Conservation (phyloP, 2,113 vertebrate species). For the Gymnarchus niloticus region DNA sequence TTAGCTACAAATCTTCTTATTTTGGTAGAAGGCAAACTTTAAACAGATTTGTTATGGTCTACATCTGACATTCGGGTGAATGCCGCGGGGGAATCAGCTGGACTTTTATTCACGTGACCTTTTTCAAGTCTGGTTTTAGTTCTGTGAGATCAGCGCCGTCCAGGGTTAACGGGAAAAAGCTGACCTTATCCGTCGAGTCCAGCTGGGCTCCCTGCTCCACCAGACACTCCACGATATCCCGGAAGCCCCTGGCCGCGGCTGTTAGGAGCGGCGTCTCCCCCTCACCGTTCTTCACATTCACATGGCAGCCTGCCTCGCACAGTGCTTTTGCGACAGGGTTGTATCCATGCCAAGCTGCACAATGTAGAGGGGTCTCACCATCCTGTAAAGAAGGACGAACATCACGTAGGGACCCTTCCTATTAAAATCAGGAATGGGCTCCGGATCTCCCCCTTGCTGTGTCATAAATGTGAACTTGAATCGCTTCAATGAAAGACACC, state of each 20-base stretch:
- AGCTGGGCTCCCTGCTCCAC: slow-evolving; percentile 78
- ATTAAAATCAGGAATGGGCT: too few relatives aligned
- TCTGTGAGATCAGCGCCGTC: neutral
- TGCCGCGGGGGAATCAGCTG: neutral
- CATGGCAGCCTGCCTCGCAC: slow-evolving; percentile 77
- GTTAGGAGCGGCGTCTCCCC: slow-evolving; percentile 87
- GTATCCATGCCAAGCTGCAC: slow-evolving; percentile 95
- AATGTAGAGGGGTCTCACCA: slow-evolving; percentile 90
- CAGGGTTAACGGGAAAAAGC: neutral
- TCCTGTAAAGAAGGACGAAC: slow-evolving; percentile 65
- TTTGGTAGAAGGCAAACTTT: too few relatives aligned
- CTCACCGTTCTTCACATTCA: slow-evolving; percentile 83
- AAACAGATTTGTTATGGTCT: neutral
- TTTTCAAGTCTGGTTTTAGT: neutral
- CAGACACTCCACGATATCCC: slow-evolving; percentile 91
- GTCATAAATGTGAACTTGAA: too few relatives aligned
- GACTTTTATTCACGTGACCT: neutral
- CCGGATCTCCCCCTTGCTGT: too few relatives aligned
- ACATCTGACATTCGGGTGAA: neutral
- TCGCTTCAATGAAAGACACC: neutral
- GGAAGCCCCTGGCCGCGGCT: slow-evolving; percentile 86
- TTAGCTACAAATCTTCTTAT: too few relatives aligned
- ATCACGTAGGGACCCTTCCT: neutral
- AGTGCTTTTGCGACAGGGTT: slow-evolving; percentile 78
- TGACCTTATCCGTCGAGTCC: slow-evolving; percentile 83